Conservation (phyloP, 2,113 vertebrate species). For the Thamnaconus septentrionalis region DNA sequence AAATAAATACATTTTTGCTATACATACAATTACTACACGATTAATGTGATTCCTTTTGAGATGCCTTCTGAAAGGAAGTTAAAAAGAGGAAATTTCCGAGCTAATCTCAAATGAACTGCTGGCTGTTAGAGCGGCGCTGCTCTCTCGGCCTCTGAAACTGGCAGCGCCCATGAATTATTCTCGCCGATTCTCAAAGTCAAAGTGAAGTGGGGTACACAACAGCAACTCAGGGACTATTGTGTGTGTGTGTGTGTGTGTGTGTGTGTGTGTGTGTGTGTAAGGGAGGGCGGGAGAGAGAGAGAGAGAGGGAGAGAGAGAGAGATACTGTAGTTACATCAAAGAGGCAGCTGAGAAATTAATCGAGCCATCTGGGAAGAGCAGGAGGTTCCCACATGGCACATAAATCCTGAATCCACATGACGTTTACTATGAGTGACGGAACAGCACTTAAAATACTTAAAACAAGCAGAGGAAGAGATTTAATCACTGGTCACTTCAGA, state of each 20-base stretch:
- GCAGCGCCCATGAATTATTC: slow-evolving; percentile 79
- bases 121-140: slow-evolving; percentile 67
- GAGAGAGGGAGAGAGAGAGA: slow-evolving; percentile 6
- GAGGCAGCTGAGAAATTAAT: slow-evolving; percentile 51
- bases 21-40: no score
- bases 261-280: slow-evolving; percentile 10
- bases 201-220: slow-evolving; percentile 76
- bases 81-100: slow-evolving; percentile 9
- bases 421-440: slow-evolving; percentile 40
- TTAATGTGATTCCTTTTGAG: slow-evolving; percentile 39
- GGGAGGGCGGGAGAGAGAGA: not conserved
- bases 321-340: slow-evolving; percentile 39
- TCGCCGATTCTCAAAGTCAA: slow-evolving; percentile 78
- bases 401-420: slow-evolving; percentile 47
- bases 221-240: slow-evolving; percentile 62
- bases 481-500: slow-evolving; percentile 57
- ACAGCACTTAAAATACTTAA: slow-evolving; percentile 44
- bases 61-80: slow-evolving; percentile 29
- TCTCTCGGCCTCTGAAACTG: slow-evolving; percentile 66
- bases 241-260: slow-evolving; percentile 7
- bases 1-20: no score
- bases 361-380: slow-evolving; percentile 35
- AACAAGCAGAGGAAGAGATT: slow-evolving; percentile 47
- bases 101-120: slow-evolving; percentile 67
- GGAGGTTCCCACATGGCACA: slow-evolving; percentile 31